Evolutionary conservation across 2,113 vertebrate species (phyloP).

Genomic region (Myodes glareolus): DNA sequence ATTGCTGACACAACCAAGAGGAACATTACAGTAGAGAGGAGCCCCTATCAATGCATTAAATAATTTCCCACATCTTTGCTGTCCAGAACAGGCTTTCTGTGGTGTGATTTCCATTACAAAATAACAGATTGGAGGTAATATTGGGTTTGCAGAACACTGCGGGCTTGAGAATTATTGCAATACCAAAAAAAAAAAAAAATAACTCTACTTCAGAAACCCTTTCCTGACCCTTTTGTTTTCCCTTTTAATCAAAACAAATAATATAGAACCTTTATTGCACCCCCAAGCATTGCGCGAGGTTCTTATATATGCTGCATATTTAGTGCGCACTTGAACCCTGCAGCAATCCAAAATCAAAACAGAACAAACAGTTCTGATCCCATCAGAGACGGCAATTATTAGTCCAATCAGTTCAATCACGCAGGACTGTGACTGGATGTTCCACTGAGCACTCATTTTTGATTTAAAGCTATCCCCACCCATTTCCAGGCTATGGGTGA

Average conservation of each 20-base stretch:
- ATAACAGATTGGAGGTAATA: slow-evolving; percentile 41
- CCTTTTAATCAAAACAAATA: slow-evolving; percentile 43
- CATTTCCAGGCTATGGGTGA: neutral
- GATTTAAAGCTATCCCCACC: neutral
- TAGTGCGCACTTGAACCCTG: neutral
- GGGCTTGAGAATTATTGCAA: slow-evolving; percentile 32
- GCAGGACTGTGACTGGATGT: neutral
- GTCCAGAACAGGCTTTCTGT: slow-evolving; percentile 38
- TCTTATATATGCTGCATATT: neutral
- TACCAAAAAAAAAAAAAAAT: neutral
- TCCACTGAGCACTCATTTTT: neutral
- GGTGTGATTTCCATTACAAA: slow-evolving; percentile 62
- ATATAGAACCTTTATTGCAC: neutral
- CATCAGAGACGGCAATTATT: neutral
- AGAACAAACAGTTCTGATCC: slow-evolving; percentile 29
- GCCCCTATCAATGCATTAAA: slow-evolving; percentile 19
- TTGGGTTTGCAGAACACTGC: slow-evolving; percentile 6
- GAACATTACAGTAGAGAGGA: neutral
- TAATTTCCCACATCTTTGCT: slow-evolving; percentile 36
- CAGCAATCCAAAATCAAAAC: neutral
- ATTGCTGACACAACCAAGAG: neutral
- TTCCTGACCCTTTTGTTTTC: slow-evolving; percentile 1
- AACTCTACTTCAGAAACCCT: neutral
- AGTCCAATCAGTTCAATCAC: slow-evolving; percentile 1
- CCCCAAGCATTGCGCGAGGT: neutral